Evolutionary conservation across 2,797 vertebrate genomes (phyloP).

Genomic region (Propithecus perrieri): DNA sequence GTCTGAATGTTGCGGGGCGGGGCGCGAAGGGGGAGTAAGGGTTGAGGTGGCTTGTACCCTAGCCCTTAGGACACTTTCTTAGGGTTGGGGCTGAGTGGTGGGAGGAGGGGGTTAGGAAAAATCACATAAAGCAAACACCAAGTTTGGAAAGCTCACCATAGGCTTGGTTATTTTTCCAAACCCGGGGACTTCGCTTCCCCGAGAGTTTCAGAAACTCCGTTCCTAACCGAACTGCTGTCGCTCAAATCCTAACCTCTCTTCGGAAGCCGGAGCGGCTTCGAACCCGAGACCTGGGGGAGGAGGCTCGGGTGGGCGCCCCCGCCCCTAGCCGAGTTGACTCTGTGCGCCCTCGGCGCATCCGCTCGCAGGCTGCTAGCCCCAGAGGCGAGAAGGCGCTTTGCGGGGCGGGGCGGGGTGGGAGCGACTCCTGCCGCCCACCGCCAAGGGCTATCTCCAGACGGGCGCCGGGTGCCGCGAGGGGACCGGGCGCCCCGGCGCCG

Average conservation of each 20-base stretch:
- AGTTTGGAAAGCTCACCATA: neutral
- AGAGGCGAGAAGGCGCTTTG: neutral
- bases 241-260: neutral
- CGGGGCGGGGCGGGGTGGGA: neutral
- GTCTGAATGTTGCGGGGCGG: neutral
- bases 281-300: neutral
- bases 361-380: neutral
- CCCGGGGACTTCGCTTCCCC: neutral
- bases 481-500: conserved; percentile 14
- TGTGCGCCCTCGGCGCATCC: neutral
- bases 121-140: neutral
- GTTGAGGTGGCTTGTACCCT: neutral
- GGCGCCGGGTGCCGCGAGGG: neutral
- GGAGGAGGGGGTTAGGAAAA: neutral
- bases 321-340: neutral
- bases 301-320: neutral
- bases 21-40: neutral
- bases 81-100: neutral
- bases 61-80: neutral
- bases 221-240: neutral
- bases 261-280: neutral
- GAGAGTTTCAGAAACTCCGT: conserved; percentile 56
- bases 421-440: neutral
- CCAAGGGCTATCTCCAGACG: conserved; percentile 23
- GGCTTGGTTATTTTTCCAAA: neutral